A percentile compares a stretch with the other conserved stretches of the same genome.
phyloP scores from a whole-genome alignment of 2,888 invertebrate genomes.

The Drosophila prolongata region DNA sequence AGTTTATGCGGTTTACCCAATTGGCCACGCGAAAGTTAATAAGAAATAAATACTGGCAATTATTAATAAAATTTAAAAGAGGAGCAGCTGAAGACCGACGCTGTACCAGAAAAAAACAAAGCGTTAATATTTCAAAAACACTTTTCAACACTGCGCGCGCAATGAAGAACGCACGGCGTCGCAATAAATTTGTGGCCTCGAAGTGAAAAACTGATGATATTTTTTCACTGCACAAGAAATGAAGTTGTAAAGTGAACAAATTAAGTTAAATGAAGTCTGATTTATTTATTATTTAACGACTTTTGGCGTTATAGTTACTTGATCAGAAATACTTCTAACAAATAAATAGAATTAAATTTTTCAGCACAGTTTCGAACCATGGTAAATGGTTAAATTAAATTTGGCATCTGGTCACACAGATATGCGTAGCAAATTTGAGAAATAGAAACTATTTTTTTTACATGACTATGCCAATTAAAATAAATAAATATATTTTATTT shows the following conservation, averaged over 20 bases:
- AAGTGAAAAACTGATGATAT: neutral
- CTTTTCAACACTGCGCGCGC: slow-evolving; percentile 63
- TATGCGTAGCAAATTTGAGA: no score
- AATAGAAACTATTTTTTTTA: no score
- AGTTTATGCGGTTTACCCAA: neutral
- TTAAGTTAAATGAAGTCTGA: neutral
- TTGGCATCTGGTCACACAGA: neutral
- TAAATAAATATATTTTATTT: no score
- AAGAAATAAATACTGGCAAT: neutral
- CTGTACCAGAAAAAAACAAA: slow-evolving; percentile 63
- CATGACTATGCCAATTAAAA: no score
- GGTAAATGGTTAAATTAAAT: no score
- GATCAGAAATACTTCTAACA: neutral
- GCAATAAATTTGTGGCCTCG: slow-evolving; percentile 28
- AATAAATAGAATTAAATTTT: neutral
- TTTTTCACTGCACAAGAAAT: neutral
- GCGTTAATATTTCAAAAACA: slow-evolving; percentile 68
- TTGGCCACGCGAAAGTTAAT: neutral
- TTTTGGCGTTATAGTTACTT: neutral
- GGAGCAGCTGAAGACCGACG: slow-evolving; percentile 39
- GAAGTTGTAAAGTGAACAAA: neutral
- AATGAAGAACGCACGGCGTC: slow-evolving; percentile 29
- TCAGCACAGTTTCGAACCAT: neutral
- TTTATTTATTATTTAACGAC: neutral
- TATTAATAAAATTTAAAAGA: neutral